Conservation (phyloP, 2,797 vertebrate species). For the Mastacembelus armatus region DNA sequence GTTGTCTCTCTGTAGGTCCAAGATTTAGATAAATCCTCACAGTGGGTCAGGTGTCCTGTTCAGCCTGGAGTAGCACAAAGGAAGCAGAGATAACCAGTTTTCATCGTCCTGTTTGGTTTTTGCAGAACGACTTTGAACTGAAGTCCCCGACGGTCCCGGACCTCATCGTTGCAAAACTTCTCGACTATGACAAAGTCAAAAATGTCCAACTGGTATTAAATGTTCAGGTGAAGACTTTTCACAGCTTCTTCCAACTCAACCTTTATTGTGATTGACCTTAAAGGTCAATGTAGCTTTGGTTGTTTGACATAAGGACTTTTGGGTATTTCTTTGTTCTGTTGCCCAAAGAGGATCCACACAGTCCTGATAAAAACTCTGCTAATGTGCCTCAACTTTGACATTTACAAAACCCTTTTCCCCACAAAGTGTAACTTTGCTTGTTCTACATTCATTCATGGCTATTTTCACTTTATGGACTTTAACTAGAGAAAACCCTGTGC, state of each 20-base stretch:
- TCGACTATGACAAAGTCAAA: constrained; percentile 74
- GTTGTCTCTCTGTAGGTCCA: not conserved
- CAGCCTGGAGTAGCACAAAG: not conserved
- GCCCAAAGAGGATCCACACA: too few species aligned
- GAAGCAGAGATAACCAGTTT: not conserved
- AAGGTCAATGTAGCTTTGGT: too few species aligned
- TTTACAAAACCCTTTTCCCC: too few species aligned
- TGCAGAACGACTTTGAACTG: constrained; percentile 72
- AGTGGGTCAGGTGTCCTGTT: not conserved
- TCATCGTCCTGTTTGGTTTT: constrained; percentile 20
- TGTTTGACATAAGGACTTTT: too few species aligned
- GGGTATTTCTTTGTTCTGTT: too few species aligned
- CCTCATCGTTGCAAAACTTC: constrained; percentile 41
- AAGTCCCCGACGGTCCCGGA: not conserved
- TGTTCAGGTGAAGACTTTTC: constrained; percentile 69
- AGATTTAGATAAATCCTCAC: not conserved
- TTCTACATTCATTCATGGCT: not conserved
- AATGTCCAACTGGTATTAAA: constrained; percentile 55
- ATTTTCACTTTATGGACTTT: not conserved
- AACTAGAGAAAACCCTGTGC: too few species aligned
- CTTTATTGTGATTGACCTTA: not conserved
- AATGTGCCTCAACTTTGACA: too few species aligned
- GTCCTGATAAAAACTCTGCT: too few species aligned
- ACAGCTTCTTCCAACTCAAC: not conserved
- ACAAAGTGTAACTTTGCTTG: too few species aligned